Evolutionary conservation across 2,888 invertebrate species (phyloP), one percentile per base, ranked within the genome.

Genomic region (Branchellion lobata): DNA sequence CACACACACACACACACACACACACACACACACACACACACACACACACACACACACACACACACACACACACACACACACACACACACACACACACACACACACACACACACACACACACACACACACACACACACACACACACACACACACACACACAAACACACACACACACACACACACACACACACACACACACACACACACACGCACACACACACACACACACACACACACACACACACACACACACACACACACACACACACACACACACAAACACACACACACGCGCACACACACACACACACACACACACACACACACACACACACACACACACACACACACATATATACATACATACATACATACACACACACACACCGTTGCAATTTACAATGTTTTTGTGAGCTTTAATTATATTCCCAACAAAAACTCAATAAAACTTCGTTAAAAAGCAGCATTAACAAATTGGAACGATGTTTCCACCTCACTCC

Each of bases 331-430:
- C 29, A 77, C 61, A 77, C 61, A 61, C 47, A 77, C 61, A 77
- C 53, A 77, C 36, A 77, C 29, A 77, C 57, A 77, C 33, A 77
- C 61, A 77, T 27, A 77, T 31, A 77, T 31, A 77, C 47, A 61
- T 27, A 57, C 47, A 77, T 21, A 77, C 31, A 61, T n/a, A 0
- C 47, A 76, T 61, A 14, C 14, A 29, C n/a, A 14, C 24, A 75
- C 29, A 75, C 29, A 53, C 18, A 75, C 53, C n/a, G n/a, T n/a
- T n/a, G n/a, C n/a, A n/a, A n/a, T n/a, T n/a, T n/a, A n/a, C n/a
- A n/a, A n/a, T n/a, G n/a, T n/a, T n/a, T n/a, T n/a, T n/a, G n/a
- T n/a, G n/a, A n/a, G n/a, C n/a, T n/a, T n/a, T n/a, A n/a, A n/a
- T n/a, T n/a, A n/a, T n/a, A n/a, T n/a, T n/a, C n/a, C n/a, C n/a